Conservation (phyloP, 2,888 invertebrate species). For the Pogonocherus hispidulus region DNA sequence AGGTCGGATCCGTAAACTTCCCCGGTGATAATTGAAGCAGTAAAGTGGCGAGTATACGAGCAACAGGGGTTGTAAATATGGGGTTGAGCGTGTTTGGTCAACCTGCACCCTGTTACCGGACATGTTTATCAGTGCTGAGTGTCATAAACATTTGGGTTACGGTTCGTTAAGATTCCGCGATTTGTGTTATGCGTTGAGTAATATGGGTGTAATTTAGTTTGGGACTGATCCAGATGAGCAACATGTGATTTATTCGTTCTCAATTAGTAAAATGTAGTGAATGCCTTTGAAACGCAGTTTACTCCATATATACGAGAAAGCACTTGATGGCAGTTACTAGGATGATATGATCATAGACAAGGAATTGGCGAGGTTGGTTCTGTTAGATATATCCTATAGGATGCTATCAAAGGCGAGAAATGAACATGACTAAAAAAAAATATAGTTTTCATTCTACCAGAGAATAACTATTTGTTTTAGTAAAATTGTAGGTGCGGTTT, state of each 20-base stretch:
- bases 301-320: no score
- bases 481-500: no score
- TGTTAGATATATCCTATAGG: no score
- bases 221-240: slow-evolving; percentile 12
- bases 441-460: no score
- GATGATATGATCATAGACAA: no score
- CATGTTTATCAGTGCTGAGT: slow-evolving; percentile 51
- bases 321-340: no score
- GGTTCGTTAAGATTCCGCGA: slow-evolving; percentile 48
- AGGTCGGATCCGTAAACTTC: slow-evolving; percentile 37
- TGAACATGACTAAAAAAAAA: no score
- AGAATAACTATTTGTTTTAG: no score
- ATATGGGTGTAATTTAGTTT: slow-evolving; percentile 34
- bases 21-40: slow-evolving; percentile 52
- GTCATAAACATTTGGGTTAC: slow-evolving; percentile 59
- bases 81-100: slow-evolving; percentile 57
- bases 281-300: no score
- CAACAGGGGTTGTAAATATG: slow-evolving; percentile 56
- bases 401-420: no score
- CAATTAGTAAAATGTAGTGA: background rate
- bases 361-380: no score
- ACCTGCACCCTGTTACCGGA: slow-evolving; percentile 55
- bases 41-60: slow-evolving; percentile 58
- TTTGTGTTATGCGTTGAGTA: slow-evolving; percentile 46
- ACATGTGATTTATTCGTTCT: slow-evolving; percentile 5